Base-by-base conservation (phyloP, 2,888 invertebrate genomes). In the Sinentomon sp. region DNA sequence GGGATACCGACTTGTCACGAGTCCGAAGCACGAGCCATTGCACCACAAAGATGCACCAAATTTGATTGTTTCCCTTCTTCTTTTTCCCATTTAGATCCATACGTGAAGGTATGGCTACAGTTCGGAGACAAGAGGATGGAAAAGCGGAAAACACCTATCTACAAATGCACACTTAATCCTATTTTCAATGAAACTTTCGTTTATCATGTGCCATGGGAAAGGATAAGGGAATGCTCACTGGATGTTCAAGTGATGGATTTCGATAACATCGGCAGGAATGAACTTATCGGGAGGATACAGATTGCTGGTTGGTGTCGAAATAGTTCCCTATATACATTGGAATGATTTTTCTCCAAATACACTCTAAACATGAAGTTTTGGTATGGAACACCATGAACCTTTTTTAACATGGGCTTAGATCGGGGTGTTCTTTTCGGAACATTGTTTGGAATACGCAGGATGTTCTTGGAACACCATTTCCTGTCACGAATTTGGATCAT, bases 191-290 rank as follows among this genome's bases (percentile, higher is more conserved):
- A 87, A 57, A 73, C 80, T 9, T 89, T 89, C 61, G 75, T 76
- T 31, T 89, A 85, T 63, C 80, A 78, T 56, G 85, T 89, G 32
- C 85, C 87, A 12, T 87, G 85, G 83, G 87, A 89, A 58, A 82
- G 83, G 57, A 85, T 89, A 44, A 60, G 87, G 36, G 85, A 89
- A 53, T 85, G 87, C 49, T 82, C 80, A 29, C 62, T 89, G 41
- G 80, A 85, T 49, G 77, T 89, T 14, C 74, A 75, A 62, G 85
- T 87, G 36, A 89, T 89, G 87, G 89, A 89, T 58, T 87, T 85
- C 53, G 89, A 89, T 56, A 85, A 87, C 53, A 80, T 89, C 44
- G 87, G 87, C 30, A 61, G 83, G 42, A 83, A 83, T 51, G 83
- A 83, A 55, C 64, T 83, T 45, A 83, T 83, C 48, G 83, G 83